A percentile compares a stretch with the other conserved stretches of the same genome.
phyloP scores from a whole-genome alignment of 2,888 invertebrate genomes.

The Eristalis intricaria region DNA sequence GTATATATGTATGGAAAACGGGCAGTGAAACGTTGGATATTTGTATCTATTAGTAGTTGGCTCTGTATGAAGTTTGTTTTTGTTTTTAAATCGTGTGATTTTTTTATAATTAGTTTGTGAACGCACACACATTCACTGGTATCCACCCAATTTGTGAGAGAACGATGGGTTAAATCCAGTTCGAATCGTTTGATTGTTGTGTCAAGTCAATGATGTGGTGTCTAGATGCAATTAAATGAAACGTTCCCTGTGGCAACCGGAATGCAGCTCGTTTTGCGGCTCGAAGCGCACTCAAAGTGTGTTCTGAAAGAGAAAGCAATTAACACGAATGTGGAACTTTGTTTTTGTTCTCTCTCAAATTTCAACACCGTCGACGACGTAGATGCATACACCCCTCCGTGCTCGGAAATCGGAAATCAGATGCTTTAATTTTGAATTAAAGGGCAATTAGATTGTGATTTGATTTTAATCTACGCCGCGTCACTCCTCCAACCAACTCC shows the following conservation, averaged over 20 bases:
- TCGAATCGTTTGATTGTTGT: not conserved
- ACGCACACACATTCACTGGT: not conserved
- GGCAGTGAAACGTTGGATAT: constrained; percentile 56
- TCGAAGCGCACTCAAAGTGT: not conserved
- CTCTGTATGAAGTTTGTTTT: constrained; percentile 37
- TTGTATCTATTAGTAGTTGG: constrained; percentile 11
- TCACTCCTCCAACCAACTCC: not conserved
- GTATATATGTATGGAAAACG: constrained; percentile 44
- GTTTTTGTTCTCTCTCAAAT: not conserved
- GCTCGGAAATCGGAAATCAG: not conserved
- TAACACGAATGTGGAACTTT: not conserved
- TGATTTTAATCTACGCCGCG: constrained; percentile 7
- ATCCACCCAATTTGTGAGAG: not conserved
- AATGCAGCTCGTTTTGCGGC: not conserved
- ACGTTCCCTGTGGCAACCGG: not conserved
- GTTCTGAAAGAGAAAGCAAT: not conserved
- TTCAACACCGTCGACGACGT: not conserved
- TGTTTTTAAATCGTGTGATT: not conserved
- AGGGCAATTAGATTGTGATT: constrained; percentile 12
- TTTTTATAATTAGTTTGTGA: constrained; percentile 15
- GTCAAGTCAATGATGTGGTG: not conserved
- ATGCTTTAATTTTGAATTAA: not conserved
- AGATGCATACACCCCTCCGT: not conserved
- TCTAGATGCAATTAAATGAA: not conserved
- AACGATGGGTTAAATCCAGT: constrained; percentile 22